These are phyloP conservation scores for Pelodiscus sinensis DNA, from an alignment of 2,113 vertebrate genomes.

Conservation along the genomic window DNA sequence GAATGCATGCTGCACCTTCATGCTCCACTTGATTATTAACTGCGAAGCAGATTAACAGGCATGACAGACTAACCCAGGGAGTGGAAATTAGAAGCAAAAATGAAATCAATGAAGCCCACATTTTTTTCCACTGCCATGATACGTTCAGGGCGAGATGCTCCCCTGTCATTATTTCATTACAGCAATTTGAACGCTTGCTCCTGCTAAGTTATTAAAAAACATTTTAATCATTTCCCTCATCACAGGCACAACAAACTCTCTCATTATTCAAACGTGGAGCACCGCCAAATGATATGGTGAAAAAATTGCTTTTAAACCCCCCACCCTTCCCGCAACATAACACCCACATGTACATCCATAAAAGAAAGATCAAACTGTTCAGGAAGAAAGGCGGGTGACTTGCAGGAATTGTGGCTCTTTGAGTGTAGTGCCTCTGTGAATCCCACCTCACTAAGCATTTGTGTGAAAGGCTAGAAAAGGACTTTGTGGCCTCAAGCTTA, in stretches of 20 bases:
- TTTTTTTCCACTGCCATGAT: constrained; percentile 34
- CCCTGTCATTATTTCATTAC: constrained; percentile 75
- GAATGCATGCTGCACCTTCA: not conserved
- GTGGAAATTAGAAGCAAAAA: constrained; percentile 15
- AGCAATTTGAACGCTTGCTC: constrained; percentile 70
- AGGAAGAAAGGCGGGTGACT: not conserved
- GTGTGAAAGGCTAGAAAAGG: not conserved
- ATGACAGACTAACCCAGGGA: not conserved
- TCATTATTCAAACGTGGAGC: constrained; percentile 60
- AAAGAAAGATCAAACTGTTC: not conserved
- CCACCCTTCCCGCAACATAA: not conserved
- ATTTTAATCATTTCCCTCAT: constrained; percentile 71
- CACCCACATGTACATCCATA: accelerated
- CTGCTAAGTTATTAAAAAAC: constrained; percentile 73
- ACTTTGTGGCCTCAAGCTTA: not conserved
- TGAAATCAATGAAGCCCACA: constrained; percentile 36
- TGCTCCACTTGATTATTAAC: not conserved
- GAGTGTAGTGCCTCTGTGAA: not conserved
- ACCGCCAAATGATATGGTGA: constrained; percentile 43
- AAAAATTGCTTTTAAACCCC: not conserved
- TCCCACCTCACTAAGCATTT: not conserved
- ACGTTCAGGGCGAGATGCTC: constrained; percentile 51
- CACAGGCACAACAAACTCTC: constrained; percentile 74
- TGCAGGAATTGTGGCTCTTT: not conserved
- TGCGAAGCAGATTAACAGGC: not conserved